A percentile compares a stretch with the other conserved stretches of the same genome.
Evolutionary conservation across 2,797 vertebrate genomes (phyloP).

Genomic region (Lepus oiostolus): DNA sequence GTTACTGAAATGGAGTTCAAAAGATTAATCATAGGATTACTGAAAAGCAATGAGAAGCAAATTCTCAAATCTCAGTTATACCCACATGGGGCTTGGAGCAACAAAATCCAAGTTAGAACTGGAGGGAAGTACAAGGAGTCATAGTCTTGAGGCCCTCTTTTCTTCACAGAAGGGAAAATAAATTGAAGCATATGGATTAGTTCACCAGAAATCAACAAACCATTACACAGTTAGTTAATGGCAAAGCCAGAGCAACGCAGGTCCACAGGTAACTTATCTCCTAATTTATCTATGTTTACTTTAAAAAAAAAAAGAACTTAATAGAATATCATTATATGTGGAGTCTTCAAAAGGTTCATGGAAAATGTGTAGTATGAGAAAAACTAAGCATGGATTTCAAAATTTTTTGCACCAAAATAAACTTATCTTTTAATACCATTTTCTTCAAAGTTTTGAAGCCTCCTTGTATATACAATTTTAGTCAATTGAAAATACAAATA

Average conservation of each 20-base stretch:
- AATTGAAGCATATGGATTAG: background rate
- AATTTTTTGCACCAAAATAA: no score
- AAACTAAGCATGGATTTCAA: no score
- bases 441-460: no score
- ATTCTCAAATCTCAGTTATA: background rate
- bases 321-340: background rate
- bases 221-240: background rate
- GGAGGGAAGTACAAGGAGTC: background rate
- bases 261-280: background rate
- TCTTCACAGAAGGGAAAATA: background rate
- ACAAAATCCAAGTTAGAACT: background rate
- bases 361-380: no score
- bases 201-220: constrained; percentile 15
- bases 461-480: background rate
- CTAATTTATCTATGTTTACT: background rate
- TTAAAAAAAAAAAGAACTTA: background rate
- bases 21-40: no score
- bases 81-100: background rate
- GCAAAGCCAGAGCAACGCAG: background rate
- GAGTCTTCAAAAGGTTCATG: no score
- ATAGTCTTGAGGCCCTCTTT: background rate
- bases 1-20: no score
- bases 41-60: no score
- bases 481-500: background rate
- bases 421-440: no score